Evolutionary conservation across 2,113 vertebrate genomes (phyloP), one percentile per base, ranked within the genome.

Genomic region (Rhegmatorhina hoffmannsi): DNA sequence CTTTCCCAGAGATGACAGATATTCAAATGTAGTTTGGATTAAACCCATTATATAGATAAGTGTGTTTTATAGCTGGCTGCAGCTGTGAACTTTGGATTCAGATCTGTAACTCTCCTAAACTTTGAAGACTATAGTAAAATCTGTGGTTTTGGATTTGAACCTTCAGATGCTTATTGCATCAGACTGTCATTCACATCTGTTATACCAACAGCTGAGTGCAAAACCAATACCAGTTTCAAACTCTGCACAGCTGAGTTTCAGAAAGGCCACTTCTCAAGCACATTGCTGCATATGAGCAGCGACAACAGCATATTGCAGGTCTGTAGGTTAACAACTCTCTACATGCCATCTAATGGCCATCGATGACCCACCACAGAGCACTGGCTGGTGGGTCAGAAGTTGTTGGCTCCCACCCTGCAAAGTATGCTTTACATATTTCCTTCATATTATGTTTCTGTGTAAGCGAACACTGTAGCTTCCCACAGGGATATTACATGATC

Each of bases 71-170:
- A 67, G 87, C 55, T 83, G 84, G 33, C 55, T n/a, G 1, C 87
- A 93, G 91, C 94, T 96, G 94, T 93, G 90, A 95, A 91, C 82
- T 88, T 92, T 96, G 95, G 93, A 95, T 88, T 91, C 82, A 88
- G 93, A 96, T 97, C 87, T 92, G 92, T 96, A 92, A 77, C 13
- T 80, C 55, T 47, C 44, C 60, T 55, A 64, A 70, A 63, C 87
- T 95, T 94, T 95, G 91, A 94, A 88, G 91, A 62, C 53, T 70
- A 13, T 31, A 74, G 79, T 93, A 80, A 95, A 49, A 93, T 90
- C 60, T 93, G 92, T 84, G 89, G 88, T 44, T 96, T 95, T 86
- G 84, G 40, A 66, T 96, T 95, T 79, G 87, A 66, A 40, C 66
- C 91, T 87, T 59, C 72, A 76, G 58, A 91, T 72, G 50, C 56